phyloP scores from a whole-genome alignment of 1,140 invertebrate species.

The Lethocerus indicus region DNA sequence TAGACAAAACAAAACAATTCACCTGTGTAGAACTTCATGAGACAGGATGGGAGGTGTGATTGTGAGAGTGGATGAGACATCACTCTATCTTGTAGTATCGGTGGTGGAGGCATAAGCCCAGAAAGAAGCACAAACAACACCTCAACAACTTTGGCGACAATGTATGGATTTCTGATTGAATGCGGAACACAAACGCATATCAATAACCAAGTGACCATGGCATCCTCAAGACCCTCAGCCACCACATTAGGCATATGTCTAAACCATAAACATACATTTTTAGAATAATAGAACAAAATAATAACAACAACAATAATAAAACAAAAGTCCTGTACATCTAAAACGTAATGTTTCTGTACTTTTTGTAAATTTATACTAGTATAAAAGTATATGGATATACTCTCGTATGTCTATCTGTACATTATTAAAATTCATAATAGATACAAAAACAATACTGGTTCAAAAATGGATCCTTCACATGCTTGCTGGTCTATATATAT shows the following conservation, averaged over 20 bases:
- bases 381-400: too few species aligned
- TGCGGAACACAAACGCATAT: conserved; percentile 77
- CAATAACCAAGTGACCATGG: conserved; percentile 73
- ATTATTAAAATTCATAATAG: too few species aligned
- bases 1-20: background rate
- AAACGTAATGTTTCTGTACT: too few species aligned
- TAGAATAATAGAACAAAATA: too few species aligned
- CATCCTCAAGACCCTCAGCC: conserved; percentile 58
- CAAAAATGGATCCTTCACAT: too few species aligned
- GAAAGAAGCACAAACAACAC: conserved; percentile 81
- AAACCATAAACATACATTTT: conserved; percentile 10
- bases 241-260: conserved; percentile 64
- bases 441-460: too few species aligned
- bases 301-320: too few species aligned
- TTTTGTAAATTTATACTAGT: too few species aligned
- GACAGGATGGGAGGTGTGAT: conserved; percentile 58
- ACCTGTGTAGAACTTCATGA: conserved; percentile 95
- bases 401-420: too few species aligned
- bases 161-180: conserved; percentile 87
- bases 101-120: conserved; percentile 49
- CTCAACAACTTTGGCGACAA: conserved; percentile 88
- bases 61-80: conserved; percentile 78
- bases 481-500: too few species aligned
- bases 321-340: too few species aligned
- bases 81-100: conserved; percentile 40